Conservation (phyloP, 1,140 invertebrate genomes). For the Bombus huntii region DNA sequence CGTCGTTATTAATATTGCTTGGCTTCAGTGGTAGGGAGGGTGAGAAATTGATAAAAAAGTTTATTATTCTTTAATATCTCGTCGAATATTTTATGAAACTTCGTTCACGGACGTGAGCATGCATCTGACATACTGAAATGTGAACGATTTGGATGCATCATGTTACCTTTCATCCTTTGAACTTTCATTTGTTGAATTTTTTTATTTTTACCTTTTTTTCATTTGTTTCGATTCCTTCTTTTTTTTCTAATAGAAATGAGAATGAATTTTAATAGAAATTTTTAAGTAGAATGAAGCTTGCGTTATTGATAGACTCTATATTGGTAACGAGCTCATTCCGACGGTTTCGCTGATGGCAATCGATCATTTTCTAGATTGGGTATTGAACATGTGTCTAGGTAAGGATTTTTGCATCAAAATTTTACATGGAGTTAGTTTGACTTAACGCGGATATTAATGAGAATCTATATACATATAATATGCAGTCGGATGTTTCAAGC, state of each 20-base stretch:
- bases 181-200: not conserved
- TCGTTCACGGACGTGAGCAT: slow-evolving; percentile 30
- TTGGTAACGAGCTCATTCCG: slow-evolving; percentile 9
- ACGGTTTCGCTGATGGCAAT: not conserved
- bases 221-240: not conserved
- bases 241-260: not conserved
- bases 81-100: slow-evolving; percentile 61
- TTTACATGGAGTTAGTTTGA: not conserved
- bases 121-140: slow-evolving; percentile 54
- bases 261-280: not conserved
- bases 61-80: slow-evolving; percentile 66
- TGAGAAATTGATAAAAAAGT: slow-evolving; percentile 63
- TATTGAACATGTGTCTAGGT: not conserved
- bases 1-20: slow-evolving; percentile 65
- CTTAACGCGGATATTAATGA: no score
- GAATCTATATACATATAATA: no score
- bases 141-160: slow-evolving; percentile 37
- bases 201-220: not conserved
- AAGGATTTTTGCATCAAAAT: not conserved
- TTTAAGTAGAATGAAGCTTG: not conserved
- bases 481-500: no score
- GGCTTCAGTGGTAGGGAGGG: slow-evolving; percentile 19
- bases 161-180: not conserved
- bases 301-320: not conserved
- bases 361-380: not conserved